phyloP scores from a whole-genome alignment of 1,140 invertebrate genomes.

The Rhagoletis zephyria region DNA sequence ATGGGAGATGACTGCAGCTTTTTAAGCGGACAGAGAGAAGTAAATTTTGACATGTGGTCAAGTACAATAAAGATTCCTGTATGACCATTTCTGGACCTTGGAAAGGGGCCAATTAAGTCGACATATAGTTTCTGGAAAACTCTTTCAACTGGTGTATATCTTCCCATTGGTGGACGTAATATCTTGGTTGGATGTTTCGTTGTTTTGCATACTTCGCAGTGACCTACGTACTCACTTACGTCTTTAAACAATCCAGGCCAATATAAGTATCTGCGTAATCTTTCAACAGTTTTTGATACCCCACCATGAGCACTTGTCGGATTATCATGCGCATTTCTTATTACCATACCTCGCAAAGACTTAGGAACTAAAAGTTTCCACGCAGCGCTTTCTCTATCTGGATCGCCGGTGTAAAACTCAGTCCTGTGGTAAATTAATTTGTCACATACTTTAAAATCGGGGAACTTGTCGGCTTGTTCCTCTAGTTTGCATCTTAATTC shows the following conservation, averaged over 20 bases:
- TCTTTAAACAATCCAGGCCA: too few species aligned
- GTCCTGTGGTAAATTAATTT: constrained; percentile 25
- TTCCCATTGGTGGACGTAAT: neutral
- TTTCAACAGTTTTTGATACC: constrained; percentile 19
- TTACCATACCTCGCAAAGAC: neutral
- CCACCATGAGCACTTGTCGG: neutral
- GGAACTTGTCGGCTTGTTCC: neutral
- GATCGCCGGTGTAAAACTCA: too few species aligned
- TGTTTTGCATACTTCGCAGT: neutral
- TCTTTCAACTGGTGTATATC: neutral
- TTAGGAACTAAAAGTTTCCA: constrained; percentile 33
- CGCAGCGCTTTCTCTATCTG: neutral
- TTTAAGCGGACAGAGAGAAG: too few species aligned
- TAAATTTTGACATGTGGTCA: too few species aligned
- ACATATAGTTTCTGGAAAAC: neutral
- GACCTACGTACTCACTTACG: neutral
- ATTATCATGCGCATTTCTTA: neutral
- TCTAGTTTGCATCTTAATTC: neutral
- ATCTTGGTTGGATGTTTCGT: too few species aligned
- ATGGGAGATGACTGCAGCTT: neutral
- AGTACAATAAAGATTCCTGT: too few species aligned
- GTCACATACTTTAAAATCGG: constrained; percentile 12
- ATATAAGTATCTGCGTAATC: constrained; percentile 2
- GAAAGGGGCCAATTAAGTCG: constrained; percentile 24
- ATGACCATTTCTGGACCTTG: constrained; percentile 1